Evolutionary conservation across 2,113 vertebrate species (phyloP).

Genomic region (Petrocephalus microphthalmus): DNA sequence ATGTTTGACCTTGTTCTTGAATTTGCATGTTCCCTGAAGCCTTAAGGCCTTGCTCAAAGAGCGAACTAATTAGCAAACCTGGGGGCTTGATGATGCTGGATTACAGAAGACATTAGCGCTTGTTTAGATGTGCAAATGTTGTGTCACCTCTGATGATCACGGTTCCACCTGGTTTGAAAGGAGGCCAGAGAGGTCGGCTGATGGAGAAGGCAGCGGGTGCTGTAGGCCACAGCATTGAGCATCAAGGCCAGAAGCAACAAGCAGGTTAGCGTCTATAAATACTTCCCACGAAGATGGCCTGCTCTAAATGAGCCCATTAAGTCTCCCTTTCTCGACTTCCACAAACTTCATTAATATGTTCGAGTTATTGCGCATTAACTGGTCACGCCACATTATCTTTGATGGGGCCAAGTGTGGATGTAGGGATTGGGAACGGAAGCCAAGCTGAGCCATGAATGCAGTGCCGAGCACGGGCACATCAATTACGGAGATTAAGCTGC

Average conservation of each 20-base stretch:
- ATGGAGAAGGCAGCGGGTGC: not conserved
- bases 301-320: not conserved
- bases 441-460: not conserved
- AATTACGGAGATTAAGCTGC: conserved; percentile 1
- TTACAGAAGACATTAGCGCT: not conserved
- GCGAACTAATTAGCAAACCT: not conserved
- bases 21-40: not conserved
- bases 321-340: not conserved
- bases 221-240: not conserved
- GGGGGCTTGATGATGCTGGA: not conserved
- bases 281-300: not conserved
- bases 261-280: not conserved
- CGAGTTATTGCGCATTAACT: not conserved
- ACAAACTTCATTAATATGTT: not conserved
- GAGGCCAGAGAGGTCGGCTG: not conserved
- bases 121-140: not conserved
- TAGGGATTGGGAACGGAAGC: not conserved
- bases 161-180: not conserved
- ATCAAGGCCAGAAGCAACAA: not conserved
- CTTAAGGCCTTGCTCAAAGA: not conserved
- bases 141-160: not conserved
- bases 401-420: not conserved
- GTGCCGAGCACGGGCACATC: not conserved
- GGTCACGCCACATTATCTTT: not conserved
- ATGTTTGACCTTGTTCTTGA: not conserved